Percentiles rank a stretch among this genome's conserved stretches.
phyloP scores from a whole-genome alignment of 2,797 vertebrate genomes.

The Mormyrops attenuatus region DNA sequence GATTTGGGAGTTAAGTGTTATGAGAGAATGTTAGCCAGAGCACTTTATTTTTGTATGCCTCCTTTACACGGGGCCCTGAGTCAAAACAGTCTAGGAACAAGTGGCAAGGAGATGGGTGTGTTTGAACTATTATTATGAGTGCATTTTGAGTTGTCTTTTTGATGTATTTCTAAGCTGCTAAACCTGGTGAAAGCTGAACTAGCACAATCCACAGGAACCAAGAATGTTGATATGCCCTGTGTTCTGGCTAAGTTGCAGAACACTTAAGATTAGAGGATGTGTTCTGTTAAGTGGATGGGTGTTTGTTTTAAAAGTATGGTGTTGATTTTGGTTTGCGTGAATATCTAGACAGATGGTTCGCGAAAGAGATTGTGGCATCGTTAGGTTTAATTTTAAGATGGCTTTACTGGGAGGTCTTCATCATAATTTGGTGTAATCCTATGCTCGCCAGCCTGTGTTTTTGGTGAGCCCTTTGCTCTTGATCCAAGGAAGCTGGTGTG shows the following conservation, averaged over 20 bases:
- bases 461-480: background rate
- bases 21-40: background rate
- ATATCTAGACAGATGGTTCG: background rate
- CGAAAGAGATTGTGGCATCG: background rate
- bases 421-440: constrained; percentile 12
- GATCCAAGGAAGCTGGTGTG: background rate
- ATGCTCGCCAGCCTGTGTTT: background rate
- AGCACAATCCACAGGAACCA: background rate
- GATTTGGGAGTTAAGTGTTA: background rate
- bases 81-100: background rate
- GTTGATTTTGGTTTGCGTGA: background rate
- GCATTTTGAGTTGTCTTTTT: background rate
- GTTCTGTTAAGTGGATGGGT: background rate
- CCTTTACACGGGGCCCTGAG: background rate
- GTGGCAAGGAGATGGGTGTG: background rate
- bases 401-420: constrained; percentile 22
- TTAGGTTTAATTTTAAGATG: background rate
- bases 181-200: background rate
- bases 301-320: constrained; percentile 4
- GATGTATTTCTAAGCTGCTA: background rate
- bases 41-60: background rate
- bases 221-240: background rate
- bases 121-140: background rate
- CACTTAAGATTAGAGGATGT: background rate
- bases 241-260: background rate